Base-by-base conservation (phyloP, 1,140 invertebrate genomes). In the Uloborus diversus region DNA sequence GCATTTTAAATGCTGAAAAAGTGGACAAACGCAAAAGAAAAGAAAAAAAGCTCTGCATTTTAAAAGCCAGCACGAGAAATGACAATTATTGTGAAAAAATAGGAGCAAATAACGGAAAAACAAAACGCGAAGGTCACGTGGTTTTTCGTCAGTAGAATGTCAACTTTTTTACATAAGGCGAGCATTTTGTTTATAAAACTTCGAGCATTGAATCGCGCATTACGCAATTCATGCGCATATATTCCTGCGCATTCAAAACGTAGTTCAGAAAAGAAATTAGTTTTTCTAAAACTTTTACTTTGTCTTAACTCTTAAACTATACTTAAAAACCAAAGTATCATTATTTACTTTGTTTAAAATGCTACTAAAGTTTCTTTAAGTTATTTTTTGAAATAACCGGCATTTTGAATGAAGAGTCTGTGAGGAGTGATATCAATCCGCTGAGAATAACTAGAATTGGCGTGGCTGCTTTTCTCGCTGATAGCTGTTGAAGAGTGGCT, bases 341-440 rank as follows among this genome's bases (percentile, higher is more conserved):
- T 53, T 1, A 53, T 53, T 0, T 0, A 20, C 37, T 13, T 42
- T 42, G 2, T 14, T 53, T 20, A n/a, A 53, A n/a, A 7, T 53
- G 4, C 3, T 14, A 20, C 23, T 4, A 7, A 20, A 14, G 17
- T 0, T 53, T 20, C 3, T 17, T 20, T 17, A 17, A 53, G 25
- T 59, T 30, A 27, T 9, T 32, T 59, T 59, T 53, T 53, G 17
- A 9, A 27, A 47, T 14, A 32, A 69, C 66, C 66, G 66, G 66
- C 66, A 69, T 69, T 69, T 69, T 69, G 49, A 69, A 69, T 56
- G 66, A 56, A 69, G 51, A 56, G 20, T 56, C 42, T 56, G 33
- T 56, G 66, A 47, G 66, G 28, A 33, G 66, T 56, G n/a, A 69
- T 33, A 69, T 69, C 20, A 27, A 27, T 33, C 66, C 7, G 47